These are phyloP conservation scores for Agrotis puta DNA, from an alignment of 2,888 invertebrate species.

Conservation along the genomic window DNA sequence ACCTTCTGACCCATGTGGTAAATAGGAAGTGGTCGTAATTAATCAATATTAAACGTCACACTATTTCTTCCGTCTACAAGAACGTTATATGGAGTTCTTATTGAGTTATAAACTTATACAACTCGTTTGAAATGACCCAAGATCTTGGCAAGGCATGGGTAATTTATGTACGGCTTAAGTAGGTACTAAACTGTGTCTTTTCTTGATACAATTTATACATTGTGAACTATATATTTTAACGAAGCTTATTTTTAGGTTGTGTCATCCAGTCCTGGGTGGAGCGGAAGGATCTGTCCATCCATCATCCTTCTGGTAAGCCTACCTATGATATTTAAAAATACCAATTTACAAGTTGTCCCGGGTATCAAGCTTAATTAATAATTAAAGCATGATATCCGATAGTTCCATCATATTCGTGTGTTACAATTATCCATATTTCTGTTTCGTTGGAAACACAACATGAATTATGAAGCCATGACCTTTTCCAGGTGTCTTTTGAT, in stretches of 20 bases:
- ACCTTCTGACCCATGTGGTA: conserved; percentile 23
- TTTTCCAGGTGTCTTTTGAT: conserved; percentile 44
- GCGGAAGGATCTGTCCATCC: no score
- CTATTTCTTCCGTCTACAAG: conserved; percentile 32
- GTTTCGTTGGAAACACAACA: conserved; percentile 25
- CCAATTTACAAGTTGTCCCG: neutral
- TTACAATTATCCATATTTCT: conserved; percentile 8
- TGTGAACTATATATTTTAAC: no score
- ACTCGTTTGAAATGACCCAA: neutral
- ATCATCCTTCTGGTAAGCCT: no score
- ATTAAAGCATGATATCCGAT: neutral
- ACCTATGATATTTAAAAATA: no score
- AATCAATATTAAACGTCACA: conserved; percentile 33
- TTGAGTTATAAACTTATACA: neutral
- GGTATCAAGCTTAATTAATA: no score
- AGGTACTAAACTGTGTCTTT: neutral
- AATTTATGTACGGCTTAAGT: neutral
- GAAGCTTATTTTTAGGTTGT: no score
- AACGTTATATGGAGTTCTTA: neutral
- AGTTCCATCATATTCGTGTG: neutral
- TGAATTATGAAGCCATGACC: conserved; percentile 45
- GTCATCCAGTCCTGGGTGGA: no score
- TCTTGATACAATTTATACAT: neutral
- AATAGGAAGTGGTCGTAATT: conserved; percentile 44
- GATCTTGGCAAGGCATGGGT: neutral